phyloP scores from a whole-genome alignment of 2,113 vertebrate genomes.

The Clarias batrachus region DNA sequence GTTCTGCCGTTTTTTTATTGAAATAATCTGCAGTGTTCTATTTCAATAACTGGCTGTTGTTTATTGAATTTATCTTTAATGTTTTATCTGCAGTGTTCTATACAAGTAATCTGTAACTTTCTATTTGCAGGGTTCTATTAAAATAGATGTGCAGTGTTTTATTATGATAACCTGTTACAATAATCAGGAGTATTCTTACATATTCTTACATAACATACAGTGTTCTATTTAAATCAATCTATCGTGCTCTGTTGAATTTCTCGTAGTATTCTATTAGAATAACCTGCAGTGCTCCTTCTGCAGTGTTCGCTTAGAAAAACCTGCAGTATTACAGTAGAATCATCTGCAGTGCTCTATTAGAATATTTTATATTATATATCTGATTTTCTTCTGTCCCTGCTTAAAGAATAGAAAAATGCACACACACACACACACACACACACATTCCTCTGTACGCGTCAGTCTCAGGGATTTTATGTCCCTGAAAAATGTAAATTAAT shows the following conservation, averaged over 20 bases:
- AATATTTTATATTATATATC: too few species aligned
- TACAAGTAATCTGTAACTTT: too few species aligned
- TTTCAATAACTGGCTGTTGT: neutral
- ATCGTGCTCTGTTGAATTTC: neutral
- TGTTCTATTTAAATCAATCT: neutral
- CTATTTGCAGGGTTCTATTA: neutral
- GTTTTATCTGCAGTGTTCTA: neutral
- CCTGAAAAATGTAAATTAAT: conserved; percentile 1
- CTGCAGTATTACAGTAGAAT: too few species aligned
- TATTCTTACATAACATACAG: neutral
- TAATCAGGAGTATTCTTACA: neutral
- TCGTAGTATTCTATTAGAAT: too few species aligned
- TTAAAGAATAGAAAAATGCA: too few species aligned
- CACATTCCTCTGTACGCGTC: neutral
- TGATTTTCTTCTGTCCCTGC: neutral
- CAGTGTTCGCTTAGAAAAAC: too few species aligned
- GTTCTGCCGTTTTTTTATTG: neutral
- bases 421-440: neutral
- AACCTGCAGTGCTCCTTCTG: neutral
- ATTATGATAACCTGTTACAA: neutral
- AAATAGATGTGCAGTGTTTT: neutral
- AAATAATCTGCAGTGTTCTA: neutral
- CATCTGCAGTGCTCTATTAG: too few species aligned
- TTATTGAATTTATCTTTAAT: neutral
- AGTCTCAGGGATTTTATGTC: conserved; percentile 32